Base-by-base conservation (phyloP, 92 coral and sea anemone species). In the Paragorgia papillata region DNA sequence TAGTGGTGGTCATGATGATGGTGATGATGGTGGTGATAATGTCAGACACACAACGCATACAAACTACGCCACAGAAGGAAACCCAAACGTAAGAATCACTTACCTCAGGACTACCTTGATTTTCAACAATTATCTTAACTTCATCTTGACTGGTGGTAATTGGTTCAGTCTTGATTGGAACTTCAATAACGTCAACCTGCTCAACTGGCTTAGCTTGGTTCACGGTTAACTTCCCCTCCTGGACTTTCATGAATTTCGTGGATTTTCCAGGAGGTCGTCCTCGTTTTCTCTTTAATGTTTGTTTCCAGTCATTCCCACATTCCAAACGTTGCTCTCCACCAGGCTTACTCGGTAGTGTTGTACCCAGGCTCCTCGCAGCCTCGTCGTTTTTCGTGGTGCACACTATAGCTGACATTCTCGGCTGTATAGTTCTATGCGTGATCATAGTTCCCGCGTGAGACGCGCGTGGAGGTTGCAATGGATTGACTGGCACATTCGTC, bases 81-180 rank as follows among this genome's bases (percentile, higher is more conserved):
- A n/a, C n/a, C n/a, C n/a, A n/a, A n/a, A n/a, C n/a, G n/a, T n/a
- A n/a, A n/a, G n/a, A n/a, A n/a, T n/a, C n/a, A n/a, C 61, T 22
- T 14, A 43, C 61, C 33, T 61, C 70, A 12, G 63, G 33, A 77
- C 48, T 66, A 53, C 51, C 19, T n/a, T 55, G 44, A 9, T 24
- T 57, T 61, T 63, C 37, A 75, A 62, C 66, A 74, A 57, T 43
- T 79, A 69, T 25, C 81, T 90, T 69, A 83, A 88, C 74, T 85
- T 69, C 41, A 62, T 82, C 53, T 93, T 87, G 40, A 91, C 91
- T 65, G 79, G 88, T 57, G 92, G 80, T 24, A 84, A 69, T 28
- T 90, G 63, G 57, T 80, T 95, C 64, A 15, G 25, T 19, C 33
- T 71, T 71, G 0, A 75, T 57, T 66, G 83, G 51, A 63, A 63